These are phyloP conservation scores for Coecobrya sp. DNA, from an alignment of 2,888 invertebrate species.

Conservation along the genomic window DNA sequence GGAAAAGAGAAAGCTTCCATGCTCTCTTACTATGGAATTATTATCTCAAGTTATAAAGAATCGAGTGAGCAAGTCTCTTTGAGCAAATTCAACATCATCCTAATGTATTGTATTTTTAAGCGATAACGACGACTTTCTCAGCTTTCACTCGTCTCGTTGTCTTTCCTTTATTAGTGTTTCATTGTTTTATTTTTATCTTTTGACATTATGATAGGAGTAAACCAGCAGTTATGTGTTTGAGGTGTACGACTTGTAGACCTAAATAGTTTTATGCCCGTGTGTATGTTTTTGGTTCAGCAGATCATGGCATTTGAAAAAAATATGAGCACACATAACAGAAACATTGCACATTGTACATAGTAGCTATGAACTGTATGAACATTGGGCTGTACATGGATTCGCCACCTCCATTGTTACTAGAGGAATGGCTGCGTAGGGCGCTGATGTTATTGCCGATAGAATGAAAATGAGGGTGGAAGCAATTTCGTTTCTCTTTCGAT, in stretches of 20 bases:
- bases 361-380: neutral
- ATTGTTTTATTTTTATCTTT: neutral
- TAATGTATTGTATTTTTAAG: neutral
- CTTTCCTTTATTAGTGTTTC: neutral
- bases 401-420: neutral
- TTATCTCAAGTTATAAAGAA: neutral
- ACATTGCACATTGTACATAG: too few relatives aligned
- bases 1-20: neutral
- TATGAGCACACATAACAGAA: constrained; percentile 28
- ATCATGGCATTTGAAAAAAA: constrained; percentile 37
- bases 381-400: constrained; percentile 8
- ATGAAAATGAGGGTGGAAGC: constrained; percentile 77
- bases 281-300: neutral
- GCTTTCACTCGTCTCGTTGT: constrained; percentile 11
- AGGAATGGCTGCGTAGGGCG: constrained; percentile 43
- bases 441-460: constrained; percentile 53
- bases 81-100: neutral
- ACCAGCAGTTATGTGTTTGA: neutral
- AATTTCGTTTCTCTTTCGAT: constrained; percentile 75
- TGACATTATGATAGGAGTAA: constrained; percentile 10
- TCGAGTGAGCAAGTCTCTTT: neutral
- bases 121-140: neutral
- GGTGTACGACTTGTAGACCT: neutral
- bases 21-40: constrained; percentile 5
- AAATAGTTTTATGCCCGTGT: neutral